Evolutionary conservation across 2,888 invertebrate species (phyloP), one percentile per base, ranked within the genome.

Genomic region (Andrena chrysosceles): DNA sequence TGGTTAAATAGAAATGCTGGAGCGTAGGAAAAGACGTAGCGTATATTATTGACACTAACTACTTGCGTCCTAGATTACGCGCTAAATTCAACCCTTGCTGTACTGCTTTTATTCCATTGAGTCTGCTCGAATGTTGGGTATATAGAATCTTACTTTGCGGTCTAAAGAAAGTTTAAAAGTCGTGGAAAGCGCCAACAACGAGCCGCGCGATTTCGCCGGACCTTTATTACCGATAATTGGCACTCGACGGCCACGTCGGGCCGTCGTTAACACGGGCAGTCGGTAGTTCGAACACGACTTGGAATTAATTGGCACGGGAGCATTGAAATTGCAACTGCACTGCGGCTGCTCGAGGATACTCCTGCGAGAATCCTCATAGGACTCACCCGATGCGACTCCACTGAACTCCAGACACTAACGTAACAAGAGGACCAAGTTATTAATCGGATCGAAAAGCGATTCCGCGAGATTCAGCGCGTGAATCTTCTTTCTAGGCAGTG

Each of bases 261-360:
- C 52, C 49, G 56, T 70, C 33, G 83, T 77, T 83, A 83, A 77
- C 69, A 31, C 72, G 74, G 67, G 26, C 42, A 62, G 78, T 74
- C 78, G 74, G 63, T 16, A 78, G 64, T 74, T 74, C 71, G 68
- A 74, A 70, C 78, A 64, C 67, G 74, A 60, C 33, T 72, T 52
- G 64, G 74, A 78, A 71, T 84, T 84, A 83, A 83, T 78, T 83
- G 83, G 83, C 77, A 59, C 56, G 54, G 56, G 78, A 60, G 83
- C 67, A 77, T 77, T 67, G 83, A 64, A 83, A 77, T 62, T 81
- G 81, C 71, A 64, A 76, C 77, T 83, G 77, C 83, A 82, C 56
- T 69, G 77, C 72, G 83, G 83, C 49, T 64, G 69, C 66, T 82
- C 63, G 66, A 75, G 82, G 56, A 82, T 59, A 56, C 69, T 56